A percentile compares a stretch with the other conserved stretches of the same genome.
Evolutionary conservation across 2,797 vertebrate genomes (phyloP).

Genomic region (Rhynchotus rufescens): DNA sequence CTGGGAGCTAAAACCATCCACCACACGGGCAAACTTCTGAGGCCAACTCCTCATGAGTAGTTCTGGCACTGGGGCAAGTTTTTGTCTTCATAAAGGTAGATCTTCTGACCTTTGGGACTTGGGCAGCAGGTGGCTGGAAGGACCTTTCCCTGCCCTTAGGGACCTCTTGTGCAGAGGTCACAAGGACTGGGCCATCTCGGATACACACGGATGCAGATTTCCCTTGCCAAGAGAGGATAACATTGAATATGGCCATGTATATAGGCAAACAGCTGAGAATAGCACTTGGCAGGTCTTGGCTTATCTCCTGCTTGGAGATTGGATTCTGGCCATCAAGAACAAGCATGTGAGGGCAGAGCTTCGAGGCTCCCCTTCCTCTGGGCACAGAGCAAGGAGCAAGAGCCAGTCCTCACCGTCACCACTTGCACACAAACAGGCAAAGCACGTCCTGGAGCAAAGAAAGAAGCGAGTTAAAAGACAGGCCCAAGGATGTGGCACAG

Average conservation of each 20-base stretch:
- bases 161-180: background rate
- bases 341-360: background rate
- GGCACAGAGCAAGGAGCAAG: accelerated
- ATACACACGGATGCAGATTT: background rate
- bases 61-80: background rate
- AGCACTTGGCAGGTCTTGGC: accelerated
- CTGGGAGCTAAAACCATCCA: background rate
- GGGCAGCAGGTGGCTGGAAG: background rate
- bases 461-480: background rate
- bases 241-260: accelerated
- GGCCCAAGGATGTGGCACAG: background rate
- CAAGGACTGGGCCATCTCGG: background rate
- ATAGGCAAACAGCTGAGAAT: background rate
- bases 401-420: accelerated
- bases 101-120: background rate
- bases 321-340: background rate
- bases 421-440: background rate
- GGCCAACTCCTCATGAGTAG: background rate
- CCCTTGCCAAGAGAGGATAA: background rate
- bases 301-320: background rate
- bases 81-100: background rate
- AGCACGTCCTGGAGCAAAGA: background rate
- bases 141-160: background rate
- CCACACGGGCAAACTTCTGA: background rate
- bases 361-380: background rate